A percentile compares a stretch with the other conserved stretches of the same genome.
These are phyloP conservation scores for Leptinotarsa rubiginosa DNA, from an alignment of 2,888 invertebrate genomes.

Conservation along the genomic window DNA sequence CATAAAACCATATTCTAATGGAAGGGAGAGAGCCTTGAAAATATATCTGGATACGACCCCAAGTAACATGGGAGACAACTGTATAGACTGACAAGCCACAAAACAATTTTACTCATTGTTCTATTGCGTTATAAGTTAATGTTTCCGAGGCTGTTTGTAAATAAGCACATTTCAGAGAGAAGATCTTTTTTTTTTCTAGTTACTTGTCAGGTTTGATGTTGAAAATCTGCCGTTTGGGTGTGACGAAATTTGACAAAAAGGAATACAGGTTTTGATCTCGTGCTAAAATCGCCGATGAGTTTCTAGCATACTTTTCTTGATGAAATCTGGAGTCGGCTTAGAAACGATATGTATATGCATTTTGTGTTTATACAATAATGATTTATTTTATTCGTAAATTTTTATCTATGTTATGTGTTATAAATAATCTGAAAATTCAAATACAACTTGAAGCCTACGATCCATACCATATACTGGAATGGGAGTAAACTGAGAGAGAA, in stretches of 20 bases:
- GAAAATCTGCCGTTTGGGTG: not conserved
- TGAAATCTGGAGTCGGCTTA: not conserved
- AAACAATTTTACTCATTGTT: constrained; percentile 59
- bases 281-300: not conserved
- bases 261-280: not conserved
- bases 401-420: constrained; percentile 8
- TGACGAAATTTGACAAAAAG: constrained; percentile 18
- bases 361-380: constrained; percentile 8
- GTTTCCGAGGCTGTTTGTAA: constrained; percentile 38
- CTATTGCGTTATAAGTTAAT: constrained; percentile 60
- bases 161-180: constrained; percentile 34
- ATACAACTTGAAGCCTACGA: no score
- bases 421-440: no score
- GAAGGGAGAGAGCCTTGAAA: constrained; percentile 78
- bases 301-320: not conserved
- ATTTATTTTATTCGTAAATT: constrained; percentile 6
- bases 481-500: no score
- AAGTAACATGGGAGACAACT: constrained; percentile 62
- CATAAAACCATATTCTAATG: constrained; percentile 69
- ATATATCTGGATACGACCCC: constrained; percentile 75
- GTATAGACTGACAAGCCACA: constrained; percentile 63
- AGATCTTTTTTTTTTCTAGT: constrained; percentile 26
- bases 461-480: no score
- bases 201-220: constrained; percentile 12
- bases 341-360: constrained; percentile 1